Evolutionary conservation across 2,113 vertebrate genomes (phyloP).

Genomic region (Platysternon megacephalum): DNA sequence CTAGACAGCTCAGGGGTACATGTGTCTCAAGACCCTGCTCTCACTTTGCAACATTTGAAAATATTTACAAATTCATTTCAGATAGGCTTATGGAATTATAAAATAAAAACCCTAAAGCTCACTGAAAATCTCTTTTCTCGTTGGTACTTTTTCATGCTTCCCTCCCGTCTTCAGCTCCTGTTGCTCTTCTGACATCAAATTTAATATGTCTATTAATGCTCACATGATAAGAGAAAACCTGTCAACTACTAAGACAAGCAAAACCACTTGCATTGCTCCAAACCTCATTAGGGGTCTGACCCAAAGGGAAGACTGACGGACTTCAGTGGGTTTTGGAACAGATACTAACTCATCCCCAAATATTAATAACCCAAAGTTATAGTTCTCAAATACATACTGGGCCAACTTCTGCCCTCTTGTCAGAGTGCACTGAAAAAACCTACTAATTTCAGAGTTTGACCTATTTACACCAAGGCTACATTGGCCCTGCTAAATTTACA

Average conservation of each 20-base stretch:
- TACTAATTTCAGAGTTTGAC: too few relatives aligned
- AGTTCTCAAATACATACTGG: not conserved
- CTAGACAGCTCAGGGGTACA: not conserved
- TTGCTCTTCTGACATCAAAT: not conserved
- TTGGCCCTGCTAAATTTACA: too few relatives aligned
- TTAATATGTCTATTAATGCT: not conserved
- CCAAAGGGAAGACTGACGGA: too few relatives aligned
- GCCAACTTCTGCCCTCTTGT: not conserved
- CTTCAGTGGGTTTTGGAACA: not conserved
- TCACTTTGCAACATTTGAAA: constrained; percentile 29
- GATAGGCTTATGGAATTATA: not conserved
- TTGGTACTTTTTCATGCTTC: not conserved
- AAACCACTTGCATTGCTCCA: not conserved
- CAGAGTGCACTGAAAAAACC: not conserved
- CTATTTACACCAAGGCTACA: too few relatives aligned
- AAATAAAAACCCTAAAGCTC: not conserved
- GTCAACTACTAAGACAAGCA: not conserved
- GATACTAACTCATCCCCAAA: not conserved
- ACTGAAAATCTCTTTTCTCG: not conserved
- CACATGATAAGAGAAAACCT: not conserved
- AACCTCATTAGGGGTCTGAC: not conserved
- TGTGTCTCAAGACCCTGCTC: not conserved
- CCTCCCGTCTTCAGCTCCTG: not conserved
- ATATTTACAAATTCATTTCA: constrained; percentile 49
- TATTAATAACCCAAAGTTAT: not conserved